Evolutionary conservation across 2,113 vertebrate species (phyloP).

Genomic region (Formicarius rufipectus): DNA sequence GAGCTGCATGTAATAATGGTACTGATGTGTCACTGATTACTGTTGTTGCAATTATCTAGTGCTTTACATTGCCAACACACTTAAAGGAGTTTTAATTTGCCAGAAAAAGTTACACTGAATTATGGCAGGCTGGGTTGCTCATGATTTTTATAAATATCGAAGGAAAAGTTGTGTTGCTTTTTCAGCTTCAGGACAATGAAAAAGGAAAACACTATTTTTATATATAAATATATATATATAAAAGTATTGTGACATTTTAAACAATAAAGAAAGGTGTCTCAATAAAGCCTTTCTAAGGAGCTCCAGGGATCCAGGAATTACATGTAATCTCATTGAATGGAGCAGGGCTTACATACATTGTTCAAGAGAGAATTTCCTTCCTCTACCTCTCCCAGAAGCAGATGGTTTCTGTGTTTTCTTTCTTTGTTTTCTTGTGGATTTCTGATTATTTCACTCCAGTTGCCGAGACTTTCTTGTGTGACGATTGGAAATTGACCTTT

Average conservation of each 20-base stretch:
- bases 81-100: not conserved
- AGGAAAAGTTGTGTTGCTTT: not conserved
- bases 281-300: not conserved
- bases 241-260: conserved; percentile 11
- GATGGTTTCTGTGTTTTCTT: not conserved
- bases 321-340: not conserved
- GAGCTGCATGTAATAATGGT: not conserved
- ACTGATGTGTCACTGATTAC: not conserved
- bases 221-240: not conserved
- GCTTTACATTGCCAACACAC: not conserved
- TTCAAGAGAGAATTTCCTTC: conserved; percentile 11
- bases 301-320: conserved; percentile 19
- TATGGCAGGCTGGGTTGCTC: not conserved
- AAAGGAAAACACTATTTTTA: not conserved
- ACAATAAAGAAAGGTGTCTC: not conserved
- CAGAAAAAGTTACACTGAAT: not conserved
- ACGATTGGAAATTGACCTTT: not conserved
- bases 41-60: not conserved
- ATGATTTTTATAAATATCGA: not conserved
- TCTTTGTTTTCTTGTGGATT: conserved; percentile 17
- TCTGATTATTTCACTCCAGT: not conserved
- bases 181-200: not conserved
- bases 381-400: not conserved
- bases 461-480: not conserved
- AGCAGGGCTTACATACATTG: not conserved